These are phyloP conservation scores for Podarcis cretensis DNA, from an alignment of 2,113 vertebrate species.

Conservation along the genomic window DNA sequence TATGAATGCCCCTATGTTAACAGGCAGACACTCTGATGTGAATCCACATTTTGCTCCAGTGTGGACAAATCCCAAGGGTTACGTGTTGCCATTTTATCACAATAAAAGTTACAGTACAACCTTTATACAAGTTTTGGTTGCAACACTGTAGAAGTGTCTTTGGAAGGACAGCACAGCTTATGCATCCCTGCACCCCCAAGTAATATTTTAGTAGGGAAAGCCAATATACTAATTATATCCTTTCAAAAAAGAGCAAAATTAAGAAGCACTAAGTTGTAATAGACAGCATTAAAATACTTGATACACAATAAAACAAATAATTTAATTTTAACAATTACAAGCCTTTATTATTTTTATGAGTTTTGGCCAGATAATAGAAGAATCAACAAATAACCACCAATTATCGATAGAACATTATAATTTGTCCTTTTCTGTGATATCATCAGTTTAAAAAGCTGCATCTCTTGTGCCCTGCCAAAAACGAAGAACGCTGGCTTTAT, in stretches of 20 bases:
- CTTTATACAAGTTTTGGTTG: slow-evolving; percentile 63
- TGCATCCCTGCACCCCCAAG: slow-evolving; percentile 58
- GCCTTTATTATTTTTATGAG: slow-evolving; percentile 73
- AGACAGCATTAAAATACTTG: slow-evolving; percentile 70
- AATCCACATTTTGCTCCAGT: background rate
- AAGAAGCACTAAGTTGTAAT: slow-evolving; percentile 70
- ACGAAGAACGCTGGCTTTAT: slow-evolving; percentile 28
- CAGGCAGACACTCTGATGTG: background rate
- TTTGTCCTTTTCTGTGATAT: slow-evolving; percentile 69
- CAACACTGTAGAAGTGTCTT: slow-evolving; percentile 46
- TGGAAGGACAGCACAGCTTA: slow-evolving; percentile 60
- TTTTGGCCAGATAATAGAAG: slow-evolving; percentile 74
- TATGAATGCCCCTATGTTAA: background rate
- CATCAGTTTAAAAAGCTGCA: slow-evolving; percentile 66
- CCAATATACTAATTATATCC: slow-evolving; percentile 77
- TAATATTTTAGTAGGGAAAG: slow-evolving; percentile 72
- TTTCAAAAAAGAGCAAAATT: slow-evolving; percentile 69
- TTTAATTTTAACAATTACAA: slow-evolving; percentile 74
- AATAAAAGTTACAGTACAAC: background rate
- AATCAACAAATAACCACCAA: slow-evolving; percentile 72
- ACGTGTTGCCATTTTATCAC: background rate
- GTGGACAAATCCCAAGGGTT: too few relatives aligned
- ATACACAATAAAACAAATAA: slow-evolving; percentile 70
- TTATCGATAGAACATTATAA: slow-evolving; percentile 76
- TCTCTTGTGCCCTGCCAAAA: slow-evolving; percentile 64